Base-by-base conservation (phyloP, 2,797 vertebrate genomes). In the Falco naumanni region DNA sequence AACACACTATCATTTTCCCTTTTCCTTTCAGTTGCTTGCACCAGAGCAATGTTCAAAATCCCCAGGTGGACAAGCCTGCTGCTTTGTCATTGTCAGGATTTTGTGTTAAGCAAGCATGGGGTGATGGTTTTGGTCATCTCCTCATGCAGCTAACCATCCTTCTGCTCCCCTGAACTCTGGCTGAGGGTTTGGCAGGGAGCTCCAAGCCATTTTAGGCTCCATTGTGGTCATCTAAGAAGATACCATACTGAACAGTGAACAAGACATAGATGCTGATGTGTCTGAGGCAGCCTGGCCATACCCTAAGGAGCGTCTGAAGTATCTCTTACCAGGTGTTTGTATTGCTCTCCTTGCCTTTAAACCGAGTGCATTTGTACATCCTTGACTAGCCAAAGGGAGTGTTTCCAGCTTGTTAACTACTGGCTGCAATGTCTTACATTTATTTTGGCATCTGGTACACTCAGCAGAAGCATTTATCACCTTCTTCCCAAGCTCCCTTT, bases 181-280 rank as follows among this genome's bases (percentile, higher is more conserved):
- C 9, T 74, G 13, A 77, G 16, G 41, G 14, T 29, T 68, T 5
- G 11, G 17, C 4, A 4, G 12, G 22, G 22, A 84, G 20, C 18
- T 75, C 34, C 33, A n/a, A 47, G 9, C 53, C 48, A 5, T 84
- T 82, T 81, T 25, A 25, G 33, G 21, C 14, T 94, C 59, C 1
- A 0, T 1, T 59, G 34, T 41, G 17, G 6, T 59, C 39, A 37
- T 53, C 28, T 74, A 34, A 3, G 2, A 65, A 51, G 70, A 0
- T n/a, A 29, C 37, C 37, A 39, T 39, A 39, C 51, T 78, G 61
- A 69, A 28, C 13, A 51, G 43, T 0, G 1, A 59, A 4, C 11
- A 53, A 39, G 33, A 19, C 24, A 9, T 4, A 34, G 51, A 33
- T 20, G 28, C 14, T 83, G 45, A 28, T 5, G 2, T 29, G 20